Percentiles rank a stretch among this genome's conserved stretches.
phyloP scores from a whole-genome alignment of 2,113 vertebrate genomes.

The Octodon degus region DNA sequence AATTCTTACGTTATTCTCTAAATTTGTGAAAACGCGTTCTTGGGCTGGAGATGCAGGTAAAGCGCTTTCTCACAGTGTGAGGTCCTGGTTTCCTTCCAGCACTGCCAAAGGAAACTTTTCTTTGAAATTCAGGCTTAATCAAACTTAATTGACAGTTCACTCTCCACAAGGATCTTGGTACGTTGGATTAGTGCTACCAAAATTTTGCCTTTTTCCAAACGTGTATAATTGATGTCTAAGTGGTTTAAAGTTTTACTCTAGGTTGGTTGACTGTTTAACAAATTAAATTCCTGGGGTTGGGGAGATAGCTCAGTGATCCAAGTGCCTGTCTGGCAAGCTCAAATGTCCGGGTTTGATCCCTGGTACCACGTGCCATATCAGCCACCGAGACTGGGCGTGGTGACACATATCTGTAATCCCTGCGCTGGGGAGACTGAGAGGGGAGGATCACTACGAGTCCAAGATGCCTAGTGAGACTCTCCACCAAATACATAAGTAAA shows the following conservation, averaged over 20 bases:
- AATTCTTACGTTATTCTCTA: constrained; percentile 17
- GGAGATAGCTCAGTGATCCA: too few relatives aligned
- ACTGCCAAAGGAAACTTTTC: not conserved
- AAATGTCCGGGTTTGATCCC: too few relatives aligned
- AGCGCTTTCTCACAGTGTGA: not conserved
- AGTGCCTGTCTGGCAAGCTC: too few relatives aligned
- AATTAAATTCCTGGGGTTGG: not conserved
- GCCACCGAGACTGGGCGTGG: too few relatives aligned
- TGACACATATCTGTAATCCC: too few relatives aligned
- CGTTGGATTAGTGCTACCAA: not conserved
- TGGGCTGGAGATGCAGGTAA: not conserved
- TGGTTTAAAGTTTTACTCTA: constrained; percentile 8
- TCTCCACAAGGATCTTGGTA: not conserved
- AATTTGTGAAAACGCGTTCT: not conserved
- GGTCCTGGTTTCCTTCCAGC: not conserved
- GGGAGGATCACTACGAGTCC: too few relatives aligned
- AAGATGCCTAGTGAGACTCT: too few relatives aligned
- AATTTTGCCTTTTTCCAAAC: constrained; percentile 13
- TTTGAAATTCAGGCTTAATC: not conserved
- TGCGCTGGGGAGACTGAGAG: too few relatives aligned
- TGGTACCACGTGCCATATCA: too few relatives aligned
- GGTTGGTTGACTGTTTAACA: not conserved
- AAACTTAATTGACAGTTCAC: constrained; percentile 20
- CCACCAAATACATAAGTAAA: too few relatives aligned
- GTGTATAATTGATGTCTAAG: constrained; percentile 4